Evolutionary conservation across 2,888 invertebrate species (phyloP), one percentile per base, ranked within the genome.

Genomic region (Piscicola geometra): DNA sequence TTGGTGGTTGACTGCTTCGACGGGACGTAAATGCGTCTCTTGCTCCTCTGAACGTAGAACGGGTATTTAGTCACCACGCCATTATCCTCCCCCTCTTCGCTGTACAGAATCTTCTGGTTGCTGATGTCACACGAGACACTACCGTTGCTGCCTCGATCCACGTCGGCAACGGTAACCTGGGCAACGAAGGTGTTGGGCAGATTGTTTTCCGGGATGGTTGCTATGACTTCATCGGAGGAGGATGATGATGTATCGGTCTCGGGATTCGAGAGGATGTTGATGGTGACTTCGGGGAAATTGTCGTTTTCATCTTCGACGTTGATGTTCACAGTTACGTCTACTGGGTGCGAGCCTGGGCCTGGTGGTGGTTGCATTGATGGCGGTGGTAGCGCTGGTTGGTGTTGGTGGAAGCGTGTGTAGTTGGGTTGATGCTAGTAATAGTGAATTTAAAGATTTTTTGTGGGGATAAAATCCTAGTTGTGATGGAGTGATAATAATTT

Each of bases 221-320:
- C 76, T 52, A 75, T 50, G 1, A 56, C 72, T 25, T 33, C 56
- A 30, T 50, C 71, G 25, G 47, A 71, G 25, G 30, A 41, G 25
- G 47, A 41, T 1, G 71, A 41, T 21, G 47, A 36, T 47, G 35
- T 47, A n/a, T 50, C 71, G 0, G 41, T 73, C 64, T 60, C 71
- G n/a, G 33, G 52, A n/a, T 33, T 32, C 15, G 52, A 32, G n/a
- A 79, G 76, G 47, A 75, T 71, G 69, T 73, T 60, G 33, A 76
- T 74, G 5, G 75, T 60, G 35, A 79, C 77, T 50, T 78, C 68
- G 30, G 79, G 79, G 28, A 56, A 47, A 77, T 78, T 78, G 76
- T 79, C 79, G 71, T 79, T 79, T 25, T 68, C 75, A 60, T 79
- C 79, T n/a, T 56, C 30, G 15, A 79, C 74, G 41, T 76, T 67